phyloP scores from a whole-genome alignment of 2,888 invertebrate species.

The Hypselothyrea guttata region DNA sequence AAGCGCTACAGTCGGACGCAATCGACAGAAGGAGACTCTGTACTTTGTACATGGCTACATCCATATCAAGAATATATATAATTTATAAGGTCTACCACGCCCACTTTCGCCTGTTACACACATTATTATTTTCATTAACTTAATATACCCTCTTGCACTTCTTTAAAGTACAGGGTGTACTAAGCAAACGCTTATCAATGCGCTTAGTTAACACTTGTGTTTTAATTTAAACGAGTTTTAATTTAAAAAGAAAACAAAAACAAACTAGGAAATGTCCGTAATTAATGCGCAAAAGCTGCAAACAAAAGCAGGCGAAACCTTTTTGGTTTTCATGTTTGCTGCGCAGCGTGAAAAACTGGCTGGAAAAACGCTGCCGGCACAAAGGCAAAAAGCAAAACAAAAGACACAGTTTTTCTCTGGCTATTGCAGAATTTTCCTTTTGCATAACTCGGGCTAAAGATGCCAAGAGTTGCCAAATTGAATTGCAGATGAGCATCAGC shows the following conservation, averaged over 20 bases:
- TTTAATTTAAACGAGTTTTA: no score
- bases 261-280: conserved; percentile 58
- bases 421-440: conserved; percentile 47
- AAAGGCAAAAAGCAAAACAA: conserved; percentile 36
- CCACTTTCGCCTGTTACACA: no score
- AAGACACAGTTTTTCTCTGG: conserved; percentile 9
- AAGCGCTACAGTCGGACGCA: no score
- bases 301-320: conserved; percentile 56
- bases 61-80: no score
- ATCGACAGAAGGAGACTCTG: no score
- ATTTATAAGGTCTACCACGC: no score
- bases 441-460: conserved; percentile 45
- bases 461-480: conserved; percentile 31
- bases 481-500: conserved; percentile 32
- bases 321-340: conserved; percentile 7
- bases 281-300: conserved; percentile 61
- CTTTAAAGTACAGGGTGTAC: not conserved
- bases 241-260: not conserved
- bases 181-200: conserved; percentile 7
- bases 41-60: no score
- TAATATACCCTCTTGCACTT: no score
- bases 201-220: not conserved
- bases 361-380: conserved; percentile 27
- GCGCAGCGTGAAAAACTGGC: conserved; percentile 50
- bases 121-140: no score